Conservation (phyloP, 53 echinoderm and acorn worm species). For the Hippasteria phrygiana region DNA sequence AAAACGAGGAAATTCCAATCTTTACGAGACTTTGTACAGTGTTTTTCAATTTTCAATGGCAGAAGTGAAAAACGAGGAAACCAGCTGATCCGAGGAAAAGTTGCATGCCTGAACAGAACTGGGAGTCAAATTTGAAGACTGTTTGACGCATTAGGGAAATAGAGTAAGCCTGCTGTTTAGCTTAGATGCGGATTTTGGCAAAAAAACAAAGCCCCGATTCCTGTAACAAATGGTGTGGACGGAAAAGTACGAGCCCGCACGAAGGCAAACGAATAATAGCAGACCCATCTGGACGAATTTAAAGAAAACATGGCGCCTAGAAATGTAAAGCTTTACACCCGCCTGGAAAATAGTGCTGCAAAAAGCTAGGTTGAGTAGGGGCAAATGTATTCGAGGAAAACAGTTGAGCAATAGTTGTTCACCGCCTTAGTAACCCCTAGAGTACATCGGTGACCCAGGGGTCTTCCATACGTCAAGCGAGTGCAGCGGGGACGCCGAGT, state of each 20-base stretch:
- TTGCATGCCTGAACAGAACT: no score
- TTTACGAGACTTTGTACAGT: no score
- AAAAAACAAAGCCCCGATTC: conserved; percentile 9
- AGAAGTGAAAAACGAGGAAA: no score
- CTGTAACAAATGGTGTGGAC: conserved; percentile 45
- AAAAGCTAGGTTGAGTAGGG: background rate
- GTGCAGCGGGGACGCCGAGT: conserved; percentile 43
- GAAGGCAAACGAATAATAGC: conserved; percentile 11
- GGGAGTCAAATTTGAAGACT: no score
- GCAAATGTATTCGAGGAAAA: background rate
- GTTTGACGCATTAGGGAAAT: no score
- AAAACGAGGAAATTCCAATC: no score
- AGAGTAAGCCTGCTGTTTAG: background rate
- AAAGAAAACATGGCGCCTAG: background rate
- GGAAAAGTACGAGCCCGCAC: conserved; percentile 3
- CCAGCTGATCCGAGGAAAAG: no score
- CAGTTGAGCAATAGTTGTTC: background rate
- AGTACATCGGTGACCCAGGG: conserved; percentile 6
- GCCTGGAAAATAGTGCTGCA: background rate
- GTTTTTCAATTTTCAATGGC: no score
- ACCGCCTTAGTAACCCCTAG: background rate
- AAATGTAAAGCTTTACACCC: background rate
- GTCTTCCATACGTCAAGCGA: conserved; percentile 40
- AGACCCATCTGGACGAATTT: conserved; percentile 24
- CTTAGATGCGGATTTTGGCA: no score